Conservation (phyloP, 2,113 vertebrate species). For the Hystrix brachyura region DNA sequence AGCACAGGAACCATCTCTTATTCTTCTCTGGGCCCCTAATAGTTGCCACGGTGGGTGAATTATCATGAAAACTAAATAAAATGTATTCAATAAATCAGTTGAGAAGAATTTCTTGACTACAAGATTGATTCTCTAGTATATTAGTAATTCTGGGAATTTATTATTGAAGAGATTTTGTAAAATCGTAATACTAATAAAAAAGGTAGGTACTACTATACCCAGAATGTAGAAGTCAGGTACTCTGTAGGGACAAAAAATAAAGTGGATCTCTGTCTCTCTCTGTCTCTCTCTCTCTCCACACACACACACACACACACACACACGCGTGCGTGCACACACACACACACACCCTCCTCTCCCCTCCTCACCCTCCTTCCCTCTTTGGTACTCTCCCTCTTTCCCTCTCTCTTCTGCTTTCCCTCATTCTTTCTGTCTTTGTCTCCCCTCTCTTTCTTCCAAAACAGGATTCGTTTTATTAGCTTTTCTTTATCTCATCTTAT, state of each 20-base stretch:
- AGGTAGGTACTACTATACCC: not conserved
- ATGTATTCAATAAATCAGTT: slow-evolving; percentile 11
- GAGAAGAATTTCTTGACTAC: slow-evolving; percentile 26
- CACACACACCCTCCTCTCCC: not conserved
- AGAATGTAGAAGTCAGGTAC: not conserved
- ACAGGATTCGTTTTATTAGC: not conserved
- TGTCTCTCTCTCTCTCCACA: not conserved
- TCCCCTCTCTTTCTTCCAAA: slow-evolving; percentile 20
- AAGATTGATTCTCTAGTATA: slow-evolving; percentile 28
- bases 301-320: too few relatives aligned
- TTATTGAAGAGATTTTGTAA: slow-evolving; percentile 11
- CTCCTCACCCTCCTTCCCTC: not conserved
- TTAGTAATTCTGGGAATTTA: not conserved
- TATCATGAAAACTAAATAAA: not conserved
- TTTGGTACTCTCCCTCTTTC: not conserved
- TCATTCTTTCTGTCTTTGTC: too few relatives aligned
- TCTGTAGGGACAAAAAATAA: not conserved
- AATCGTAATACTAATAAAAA: slow-evolving; percentile 5
- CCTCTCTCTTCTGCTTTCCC: not conserved
- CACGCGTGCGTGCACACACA: too few relatives aligned
- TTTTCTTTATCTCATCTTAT: slow-evolving; percentile 9
- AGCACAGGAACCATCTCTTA: not conserved
- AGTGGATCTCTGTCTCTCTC: not conserved
- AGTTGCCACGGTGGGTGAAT: not conserved
- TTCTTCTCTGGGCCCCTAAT: not conserved